Conservation (phyloP, 2,113 vertebrate species). For the Microcebus jonahi region DNA sequence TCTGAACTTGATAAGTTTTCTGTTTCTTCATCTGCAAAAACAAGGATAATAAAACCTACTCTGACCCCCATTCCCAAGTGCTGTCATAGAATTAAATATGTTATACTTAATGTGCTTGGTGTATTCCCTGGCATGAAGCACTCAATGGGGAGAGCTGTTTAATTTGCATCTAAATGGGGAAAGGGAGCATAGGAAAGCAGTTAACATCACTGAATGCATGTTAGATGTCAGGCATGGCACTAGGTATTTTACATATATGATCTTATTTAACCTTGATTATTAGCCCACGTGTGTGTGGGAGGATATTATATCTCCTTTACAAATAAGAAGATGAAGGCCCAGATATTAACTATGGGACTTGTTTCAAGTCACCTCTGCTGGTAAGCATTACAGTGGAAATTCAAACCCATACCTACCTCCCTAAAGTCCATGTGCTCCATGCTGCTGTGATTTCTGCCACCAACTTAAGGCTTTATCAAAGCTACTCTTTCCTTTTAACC, state of each 20-base stretch:
- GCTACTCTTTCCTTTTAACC: neutral
- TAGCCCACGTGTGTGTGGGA: neutral
- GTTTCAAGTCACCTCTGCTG: neutral
- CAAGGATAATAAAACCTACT: neutral
- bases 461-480: neutral
- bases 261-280: slow-evolving; percentile 29
- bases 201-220: neutral
- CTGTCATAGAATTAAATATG: slow-evolving; percentile 14
- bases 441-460: neutral
- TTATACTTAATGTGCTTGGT: neutral
- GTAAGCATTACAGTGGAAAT: neutral
- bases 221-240: neutral
- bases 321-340: neutral
- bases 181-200: neutral
- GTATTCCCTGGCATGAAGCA: neutral
- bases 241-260: neutral
- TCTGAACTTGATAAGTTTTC: slow-evolving; percentile 9
- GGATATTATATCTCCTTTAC: neutral
- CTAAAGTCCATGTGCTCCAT: neutral
- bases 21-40: slow-evolving; percentile 43
- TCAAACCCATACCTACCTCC: neutral
- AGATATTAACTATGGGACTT: neutral
- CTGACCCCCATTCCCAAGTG: neutral
- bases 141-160: neutral
- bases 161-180: slow-evolving; percentile 18